phyloP scores from a whole-genome alignment of 2,113 vertebrate species.

The Lagenorhynchus albirostris region DNA sequence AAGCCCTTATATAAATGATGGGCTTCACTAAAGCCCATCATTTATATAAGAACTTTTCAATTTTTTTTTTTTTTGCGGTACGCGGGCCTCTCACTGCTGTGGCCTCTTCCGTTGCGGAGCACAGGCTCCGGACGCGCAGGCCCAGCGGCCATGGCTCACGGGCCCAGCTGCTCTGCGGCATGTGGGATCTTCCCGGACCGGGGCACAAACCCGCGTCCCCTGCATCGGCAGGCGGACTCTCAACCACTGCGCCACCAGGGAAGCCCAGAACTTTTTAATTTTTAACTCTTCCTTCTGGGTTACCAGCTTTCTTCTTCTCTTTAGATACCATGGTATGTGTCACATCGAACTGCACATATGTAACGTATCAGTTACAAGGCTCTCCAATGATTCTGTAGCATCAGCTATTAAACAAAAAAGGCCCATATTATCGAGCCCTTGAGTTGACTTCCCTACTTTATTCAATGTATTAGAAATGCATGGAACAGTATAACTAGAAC shows the following conservation, averaged over 20 bases:
- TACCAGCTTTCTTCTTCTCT: not conserved
- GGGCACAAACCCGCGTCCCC: no score
- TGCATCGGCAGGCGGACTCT: no score
- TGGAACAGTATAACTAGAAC: not conserved
- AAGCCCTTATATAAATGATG: not conserved
- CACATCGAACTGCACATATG: fast-evolving
- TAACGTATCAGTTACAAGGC: not conserved
- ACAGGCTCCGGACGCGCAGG: no score
- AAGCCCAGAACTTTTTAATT: not conserved
- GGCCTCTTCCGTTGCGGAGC: no score
- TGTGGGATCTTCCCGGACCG: no score
- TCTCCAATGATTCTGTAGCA: not conserved
- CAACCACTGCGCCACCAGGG: no score
- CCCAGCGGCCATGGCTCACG: no score
- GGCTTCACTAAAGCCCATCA: not conserved
- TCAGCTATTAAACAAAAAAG: not conserved
- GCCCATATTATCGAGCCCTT: not conserved
- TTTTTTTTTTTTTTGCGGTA: not conserved
- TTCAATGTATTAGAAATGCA: not conserved
- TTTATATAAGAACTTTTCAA: not conserved
- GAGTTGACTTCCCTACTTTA: not conserved
- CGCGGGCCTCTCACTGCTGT: no score
- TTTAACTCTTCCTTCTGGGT: not conserved
- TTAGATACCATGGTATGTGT: not conserved
- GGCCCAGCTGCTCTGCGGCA: no score